Conservation (phyloP, 1,140 invertebrate genomes). For the Philotrypesis tridentata region DNA sequence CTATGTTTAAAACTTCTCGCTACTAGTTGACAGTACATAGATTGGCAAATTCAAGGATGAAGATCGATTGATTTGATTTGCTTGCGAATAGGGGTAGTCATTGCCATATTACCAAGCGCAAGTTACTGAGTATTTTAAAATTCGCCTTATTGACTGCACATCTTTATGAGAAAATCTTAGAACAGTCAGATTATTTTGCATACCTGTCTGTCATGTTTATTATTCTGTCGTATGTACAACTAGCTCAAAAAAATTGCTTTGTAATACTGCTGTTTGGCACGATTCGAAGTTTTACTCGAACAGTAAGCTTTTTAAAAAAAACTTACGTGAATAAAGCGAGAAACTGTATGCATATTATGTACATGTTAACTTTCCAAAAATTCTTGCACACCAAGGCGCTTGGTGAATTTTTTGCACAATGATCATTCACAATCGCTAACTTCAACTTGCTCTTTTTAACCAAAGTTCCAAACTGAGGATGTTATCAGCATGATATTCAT, state of each 20-base stretch:
- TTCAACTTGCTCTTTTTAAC: not conserved
- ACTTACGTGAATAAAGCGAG: not conserved
- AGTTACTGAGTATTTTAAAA: too few relatives aligned
- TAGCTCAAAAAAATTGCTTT: too few relatives aligned
- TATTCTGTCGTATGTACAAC: too few relatives aligned
- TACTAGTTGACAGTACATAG: not conserved
- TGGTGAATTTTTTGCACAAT: not conserved
- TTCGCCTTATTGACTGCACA: too few relatives aligned
- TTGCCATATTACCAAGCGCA: not conserved
- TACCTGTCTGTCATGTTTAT: too few relatives aligned
- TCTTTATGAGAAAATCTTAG: too few relatives aligned
- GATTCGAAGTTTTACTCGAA: too few relatives aligned
- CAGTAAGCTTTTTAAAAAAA: not conserved
- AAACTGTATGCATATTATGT: too few relatives aligned
- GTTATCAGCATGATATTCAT: not conserved
- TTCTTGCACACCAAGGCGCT: not conserved
- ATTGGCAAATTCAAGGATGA: not conserved
- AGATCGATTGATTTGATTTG: not conserved
- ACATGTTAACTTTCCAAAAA: not conserved
- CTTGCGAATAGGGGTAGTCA: not conserved
- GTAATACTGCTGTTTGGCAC: too few relatives aligned
- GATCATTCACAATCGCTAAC: not conserved
- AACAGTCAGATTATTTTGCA: too few relatives aligned
- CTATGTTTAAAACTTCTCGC: not conserved
- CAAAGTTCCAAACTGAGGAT: not conserved